Evolutionary conservation across 2,797 vertebrate genomes (phyloP).

Genomic region (Lindbergichthys nudifrons): DNA sequence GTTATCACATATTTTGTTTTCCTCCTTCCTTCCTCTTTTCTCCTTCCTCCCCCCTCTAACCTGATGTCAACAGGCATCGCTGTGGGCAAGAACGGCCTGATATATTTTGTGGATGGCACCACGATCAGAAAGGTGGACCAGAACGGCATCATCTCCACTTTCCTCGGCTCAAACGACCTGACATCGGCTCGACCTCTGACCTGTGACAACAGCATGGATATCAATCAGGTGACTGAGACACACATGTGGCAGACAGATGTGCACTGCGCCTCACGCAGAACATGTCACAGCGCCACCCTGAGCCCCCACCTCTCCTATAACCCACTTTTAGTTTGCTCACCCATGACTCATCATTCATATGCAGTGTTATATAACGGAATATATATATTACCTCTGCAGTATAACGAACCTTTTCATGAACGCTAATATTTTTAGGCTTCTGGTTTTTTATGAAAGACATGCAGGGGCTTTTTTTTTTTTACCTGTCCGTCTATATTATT

Average conservation of each 20-base stretch:
- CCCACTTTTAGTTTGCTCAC: constrained; percentile 18
- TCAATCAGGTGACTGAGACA: constrained; percentile 91
- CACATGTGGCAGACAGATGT: constrained; percentile 19
- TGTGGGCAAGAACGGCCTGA: constrained; percentile 94
- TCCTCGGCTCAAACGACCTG: constrained; percentile 97
- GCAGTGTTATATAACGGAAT: constrained; percentile 30
- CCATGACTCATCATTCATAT: constrained; percentile 53
- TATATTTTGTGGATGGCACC: constrained; percentile 98
- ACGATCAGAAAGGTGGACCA: constrained; percentile 98
- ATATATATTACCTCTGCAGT: constrained; percentile 30
- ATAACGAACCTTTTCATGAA: constrained; percentile 19
- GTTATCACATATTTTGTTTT: constrained; percentile 45
- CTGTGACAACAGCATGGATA: constrained; percentile 97
- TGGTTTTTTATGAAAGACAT: constrained; percentile 14
- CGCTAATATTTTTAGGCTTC: constrained; percentile 13
- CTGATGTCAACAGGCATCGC: constrained; percentile 88
- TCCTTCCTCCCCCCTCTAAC: not conserved
- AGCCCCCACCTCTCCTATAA: constrained; percentile 27
- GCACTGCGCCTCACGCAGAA: not conserved
- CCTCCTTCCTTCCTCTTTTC: not conserved
- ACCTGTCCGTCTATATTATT: constrained; percentile 28
- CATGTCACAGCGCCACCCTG: constrained; percentile 60
- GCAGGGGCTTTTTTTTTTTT: not conserved
- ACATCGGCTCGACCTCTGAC: constrained; percentile 95
- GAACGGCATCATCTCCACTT: constrained; percentile 95